Evolutionary conservation across 2,888 invertebrate genomes (phyloP), one percentile per base, ranked within the genome.

Genomic region (Eudemis profundana): DNA sequence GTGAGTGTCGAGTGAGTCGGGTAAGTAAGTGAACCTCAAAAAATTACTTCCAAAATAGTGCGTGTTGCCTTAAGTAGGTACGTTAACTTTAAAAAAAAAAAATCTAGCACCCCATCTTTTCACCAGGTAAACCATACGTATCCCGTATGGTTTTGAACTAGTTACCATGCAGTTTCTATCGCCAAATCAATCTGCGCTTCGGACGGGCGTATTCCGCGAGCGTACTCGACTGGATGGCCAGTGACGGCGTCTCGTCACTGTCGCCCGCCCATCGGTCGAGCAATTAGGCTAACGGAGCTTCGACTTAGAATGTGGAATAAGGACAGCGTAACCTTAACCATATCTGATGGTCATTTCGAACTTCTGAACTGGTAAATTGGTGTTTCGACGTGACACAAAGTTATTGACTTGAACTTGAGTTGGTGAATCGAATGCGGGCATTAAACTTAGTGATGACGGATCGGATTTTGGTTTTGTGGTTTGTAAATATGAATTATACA

Each of bases 271-370:
- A 62, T 51, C 51, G 70, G 67, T 57, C 74, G 68, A 78, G 85
- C 87, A 88, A 89, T 88, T 89, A 89, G 83, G 82, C 79, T 85
- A 87, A 86, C 84, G 81, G 84, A 53, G 42, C 46, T 59, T 42
- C 44, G 40, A 50, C 21, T 60, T 44, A 51, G 49, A 50, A 33
- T 50, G 42, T 33, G 27, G 27, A 27, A 49, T 60, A 50, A 23
- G 33, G 44, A 17, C 40, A 27, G 49, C 49, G 29, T 44, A 61
- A 61, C 61, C 61, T 61, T 44, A 56, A 15, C 61, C 51, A 7
- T 50, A 61, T 61, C 61, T 53, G 51, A 61, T 61, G 61, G 51
- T 61, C 61, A 61, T 44, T 61, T 61, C 44, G 56, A 56, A 17
- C 17, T 29, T 44, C 14, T 19, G 8, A 17, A 29, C 15, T 29